Conservation (phyloP, 2,797 vertebrate genomes). For the Craterocephalus amniculus region DNA sequence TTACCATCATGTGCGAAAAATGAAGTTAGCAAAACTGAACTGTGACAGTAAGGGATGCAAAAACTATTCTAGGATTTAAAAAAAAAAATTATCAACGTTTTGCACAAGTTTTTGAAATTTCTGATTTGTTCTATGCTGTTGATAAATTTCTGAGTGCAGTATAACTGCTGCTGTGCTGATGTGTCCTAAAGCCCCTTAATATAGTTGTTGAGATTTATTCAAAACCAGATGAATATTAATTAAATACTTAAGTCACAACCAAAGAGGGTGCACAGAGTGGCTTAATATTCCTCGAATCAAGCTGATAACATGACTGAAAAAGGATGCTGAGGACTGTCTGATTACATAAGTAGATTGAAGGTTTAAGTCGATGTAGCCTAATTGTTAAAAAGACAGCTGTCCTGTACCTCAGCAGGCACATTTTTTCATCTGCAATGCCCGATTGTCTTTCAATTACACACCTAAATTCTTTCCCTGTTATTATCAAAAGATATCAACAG, state of each 20-base stretch:
- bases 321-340: no score
- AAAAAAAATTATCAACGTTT: neutral
- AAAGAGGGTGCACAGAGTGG: no score
- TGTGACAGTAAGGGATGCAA: neutral
- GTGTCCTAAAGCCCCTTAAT: neutral
- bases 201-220: neutral
- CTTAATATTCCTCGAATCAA: no score
- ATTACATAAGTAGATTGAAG: no score
- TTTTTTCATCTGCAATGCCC: neutral
- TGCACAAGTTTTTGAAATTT: neutral
- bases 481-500: conserved; percentile 19
- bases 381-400: neutral
- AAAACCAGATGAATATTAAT: neutral
- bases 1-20: neutral
- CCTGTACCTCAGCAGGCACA: neutral
- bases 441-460: conserved; percentile 25
- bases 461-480: conserved; percentile 9
- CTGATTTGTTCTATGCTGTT: no score
- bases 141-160: neutral
- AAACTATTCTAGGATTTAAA: no score
- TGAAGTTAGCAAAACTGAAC: neutral
- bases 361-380: neutral
- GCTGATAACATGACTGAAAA: no score
- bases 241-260: no score
- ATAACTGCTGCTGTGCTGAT: neutral